phyloP scores from a whole-genome alignment of 2,797 vertebrate genomes.

The Neopelma chrysocephalum region DNA sequence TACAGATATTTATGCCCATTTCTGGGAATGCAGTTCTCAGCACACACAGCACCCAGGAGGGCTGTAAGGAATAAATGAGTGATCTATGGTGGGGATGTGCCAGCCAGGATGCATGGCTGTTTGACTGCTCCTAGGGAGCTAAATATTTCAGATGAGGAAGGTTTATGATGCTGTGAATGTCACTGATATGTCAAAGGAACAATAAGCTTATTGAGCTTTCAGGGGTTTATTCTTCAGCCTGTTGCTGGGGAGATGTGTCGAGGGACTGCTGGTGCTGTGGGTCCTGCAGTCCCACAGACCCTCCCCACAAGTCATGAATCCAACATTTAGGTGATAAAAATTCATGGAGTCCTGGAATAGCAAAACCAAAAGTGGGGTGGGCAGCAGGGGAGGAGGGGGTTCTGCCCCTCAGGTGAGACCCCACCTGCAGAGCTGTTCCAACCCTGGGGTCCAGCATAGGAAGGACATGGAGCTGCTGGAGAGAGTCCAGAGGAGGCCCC shows the following conservation, averaged over 20 bases:
- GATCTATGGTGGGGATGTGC: background rate
- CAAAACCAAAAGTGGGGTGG: rapidly evolving
- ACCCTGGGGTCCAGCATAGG: background rate
- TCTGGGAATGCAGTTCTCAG: constrained; percentile 28
- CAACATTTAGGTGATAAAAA: rapidly evolving
- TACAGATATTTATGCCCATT: constrained; percentile 34
- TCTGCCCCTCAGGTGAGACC: background rate
- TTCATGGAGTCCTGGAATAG: no score
- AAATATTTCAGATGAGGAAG: constrained; percentile 3
- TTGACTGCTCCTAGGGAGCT: constrained; percentile 3
- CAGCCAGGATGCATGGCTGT: background rate
- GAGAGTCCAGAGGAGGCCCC: background rate
- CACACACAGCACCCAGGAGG: constrained; percentile 5
- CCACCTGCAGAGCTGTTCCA: background rate
- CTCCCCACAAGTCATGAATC: background rate
- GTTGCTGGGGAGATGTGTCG: background rate
- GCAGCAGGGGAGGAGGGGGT: background rate
- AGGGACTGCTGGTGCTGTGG: background rate
- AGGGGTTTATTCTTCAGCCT: background rate
- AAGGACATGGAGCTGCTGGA: background rate
- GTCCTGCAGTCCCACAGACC: background rate
- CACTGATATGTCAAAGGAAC: background rate
- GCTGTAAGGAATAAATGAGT: constrained; percentile 23
- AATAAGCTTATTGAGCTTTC: background rate
- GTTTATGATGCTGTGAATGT: background rate